Percentiles rank a stretch among this genome's conserved stretches.
phyloP scores from a whole-genome alignment of 1,140 invertebrate genomes.

The Lasioglossum albipes region DNA sequence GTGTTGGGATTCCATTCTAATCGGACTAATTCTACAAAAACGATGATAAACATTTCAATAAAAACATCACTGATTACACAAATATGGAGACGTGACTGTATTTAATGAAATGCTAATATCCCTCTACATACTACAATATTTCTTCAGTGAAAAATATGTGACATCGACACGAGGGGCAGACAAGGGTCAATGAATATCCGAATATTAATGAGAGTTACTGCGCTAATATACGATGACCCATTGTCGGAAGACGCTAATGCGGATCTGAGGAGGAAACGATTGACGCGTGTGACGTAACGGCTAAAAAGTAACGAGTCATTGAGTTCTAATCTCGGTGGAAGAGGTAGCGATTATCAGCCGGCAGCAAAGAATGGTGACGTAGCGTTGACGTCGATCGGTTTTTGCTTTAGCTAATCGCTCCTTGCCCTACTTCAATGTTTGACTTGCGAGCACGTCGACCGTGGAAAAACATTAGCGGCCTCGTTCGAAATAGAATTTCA shows the following conservation, averaged over 20 bases:
- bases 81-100: too few relatives aligned
- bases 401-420: slow-evolving; percentile 33
- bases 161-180: too few relatives aligned
- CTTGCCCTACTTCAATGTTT: slow-evolving; percentile 43
- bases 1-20: too few relatives aligned
- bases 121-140: too few relatives aligned
- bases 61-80: too few relatives aligned
- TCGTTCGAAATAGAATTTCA: slow-evolving; percentile 16
- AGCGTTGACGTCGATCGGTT: slow-evolving; percentile 8
- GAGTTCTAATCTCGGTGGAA: slow-evolving; percentile 16
- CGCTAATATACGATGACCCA: too few relatives aligned
- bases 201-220: too few relatives aligned
- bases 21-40: too few relatives aligned
- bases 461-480: slow-evolving; percentile 7
- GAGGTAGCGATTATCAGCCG: slow-evolving; percentile 8
- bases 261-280: background rate
- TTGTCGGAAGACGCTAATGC: background rate
- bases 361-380: slow-evolving; percentile 22
- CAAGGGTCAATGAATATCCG: too few relatives aligned
- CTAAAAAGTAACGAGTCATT: slow-evolving; percentile 42
- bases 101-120: too few relatives aligned
- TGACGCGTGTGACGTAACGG: slow-evolving; percentile 41
- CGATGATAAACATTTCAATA: too few relatives aligned
- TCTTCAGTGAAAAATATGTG: too few relatives aligned
- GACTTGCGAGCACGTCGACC: slow-evolving; percentile 1